Conservation (phyloP, 2,888 invertebrate species). For the Phragmatobia fuliginosa region DNA sequence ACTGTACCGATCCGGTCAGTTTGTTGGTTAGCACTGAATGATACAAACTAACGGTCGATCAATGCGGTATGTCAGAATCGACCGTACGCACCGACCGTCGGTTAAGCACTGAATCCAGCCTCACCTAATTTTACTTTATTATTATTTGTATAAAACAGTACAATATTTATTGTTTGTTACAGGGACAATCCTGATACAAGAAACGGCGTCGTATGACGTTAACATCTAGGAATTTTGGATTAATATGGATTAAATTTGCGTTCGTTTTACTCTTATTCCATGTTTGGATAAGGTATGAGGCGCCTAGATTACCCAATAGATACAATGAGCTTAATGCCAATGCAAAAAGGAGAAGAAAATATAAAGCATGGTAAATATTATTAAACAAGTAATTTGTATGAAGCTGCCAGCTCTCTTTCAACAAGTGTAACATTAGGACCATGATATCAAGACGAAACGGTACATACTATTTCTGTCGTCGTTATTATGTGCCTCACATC, state of each 20-base stretch:
- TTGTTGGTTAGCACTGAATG: too few species aligned
- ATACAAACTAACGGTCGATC: too few species aligned
- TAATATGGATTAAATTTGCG: conserved; percentile 11
- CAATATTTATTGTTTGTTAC: conserved; percentile 28
- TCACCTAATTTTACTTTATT: neutral
- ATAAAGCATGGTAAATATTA: too few species aligned
- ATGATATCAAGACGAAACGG: neutral
- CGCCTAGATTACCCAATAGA: conserved; percentile 3
- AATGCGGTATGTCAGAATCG: too few species aligned
- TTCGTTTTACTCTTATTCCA: conserved; percentile 8
- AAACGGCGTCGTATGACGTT: conserved; percentile 4
- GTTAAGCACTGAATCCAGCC: too few species aligned
- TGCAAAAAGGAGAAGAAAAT: neutral
- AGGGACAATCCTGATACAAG: conserved; percentile 36
- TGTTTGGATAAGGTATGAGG: conserved; percentile 14
- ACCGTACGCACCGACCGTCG: too few species aligned
- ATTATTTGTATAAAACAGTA: neutral
- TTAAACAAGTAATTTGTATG: neutral
- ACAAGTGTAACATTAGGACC: neutral
- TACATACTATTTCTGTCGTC: neutral
- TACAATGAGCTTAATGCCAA: neutral
- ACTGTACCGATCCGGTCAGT: too few species aligned
- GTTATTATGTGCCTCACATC: neutral
- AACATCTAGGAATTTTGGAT: neutral
- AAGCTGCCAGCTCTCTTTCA: neutral